Percentiles rank a stretch among this genome's conserved stretches.
phyloP scores from a whole-genome alignment of 2,797 vertebrate genomes.

The Ptychobarbus kaznakovi region DNA sequence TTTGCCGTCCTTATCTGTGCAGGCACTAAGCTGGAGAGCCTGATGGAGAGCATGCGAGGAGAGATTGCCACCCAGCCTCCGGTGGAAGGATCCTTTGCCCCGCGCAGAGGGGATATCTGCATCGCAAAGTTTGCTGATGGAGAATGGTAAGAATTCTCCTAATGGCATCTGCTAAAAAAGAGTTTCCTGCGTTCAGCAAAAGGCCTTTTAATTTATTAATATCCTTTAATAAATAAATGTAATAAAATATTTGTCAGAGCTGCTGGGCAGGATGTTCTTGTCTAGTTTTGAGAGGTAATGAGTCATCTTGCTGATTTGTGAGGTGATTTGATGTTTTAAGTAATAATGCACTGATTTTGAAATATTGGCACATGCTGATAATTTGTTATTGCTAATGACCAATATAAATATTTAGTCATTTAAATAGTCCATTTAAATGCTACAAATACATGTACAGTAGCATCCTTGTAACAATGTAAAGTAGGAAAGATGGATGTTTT shows the following conservation, averaged over 20 bases:
- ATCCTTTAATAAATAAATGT: slow-evolving; percentile 14
- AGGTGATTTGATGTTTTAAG: neutral
- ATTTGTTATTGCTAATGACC: neutral
- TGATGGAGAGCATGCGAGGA: slow-evolving; percentile 96
- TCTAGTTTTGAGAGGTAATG: slow-evolving; percentile 12
- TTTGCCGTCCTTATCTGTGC: slow-evolving; percentile 40
- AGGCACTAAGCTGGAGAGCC: slow-evolving; percentile 92
- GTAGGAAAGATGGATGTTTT: neutral
- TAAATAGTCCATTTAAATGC: no score
- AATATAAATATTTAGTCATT: neutral
- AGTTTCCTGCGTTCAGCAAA: neutral
- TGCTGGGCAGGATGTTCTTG: slow-evolving; percentile 6
- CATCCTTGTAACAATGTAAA: neutral
- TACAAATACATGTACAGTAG: neutral
- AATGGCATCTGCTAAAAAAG: neutral
- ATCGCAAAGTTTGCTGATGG: slow-evolving; percentile 95
- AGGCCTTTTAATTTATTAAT: slow-evolving; percentile 9
- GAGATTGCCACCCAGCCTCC: slow-evolving; percentile 91
- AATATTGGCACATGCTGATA: neutral
- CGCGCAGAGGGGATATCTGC: slow-evolving; percentile 92
- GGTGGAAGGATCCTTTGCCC: slow-evolving; percentile 86
- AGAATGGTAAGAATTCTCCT: slow-evolving; percentile 85
- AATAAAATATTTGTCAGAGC: slow-evolving; percentile 5
- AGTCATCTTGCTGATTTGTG: neutral
- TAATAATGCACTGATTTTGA: neutral